These are phyloP conservation scores for Lepidurus arcticus DNA, from an alignment of 1,140 invertebrate genomes.

Conservation along the genomic window DNA sequence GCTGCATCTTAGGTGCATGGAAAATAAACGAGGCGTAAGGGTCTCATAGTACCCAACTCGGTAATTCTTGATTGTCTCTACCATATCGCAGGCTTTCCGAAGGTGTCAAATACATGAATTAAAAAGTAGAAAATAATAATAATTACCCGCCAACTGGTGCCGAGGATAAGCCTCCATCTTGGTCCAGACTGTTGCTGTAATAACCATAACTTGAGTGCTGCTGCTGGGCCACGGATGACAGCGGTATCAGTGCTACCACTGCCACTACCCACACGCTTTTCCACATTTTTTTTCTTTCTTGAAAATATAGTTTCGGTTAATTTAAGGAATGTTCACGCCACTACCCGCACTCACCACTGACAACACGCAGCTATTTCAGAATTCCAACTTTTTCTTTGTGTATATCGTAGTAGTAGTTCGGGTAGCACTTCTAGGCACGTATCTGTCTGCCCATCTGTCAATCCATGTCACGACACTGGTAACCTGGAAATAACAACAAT, in stretches of 20 bases:
- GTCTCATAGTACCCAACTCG: not conserved
- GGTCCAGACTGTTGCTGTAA: constrained; percentile 9
- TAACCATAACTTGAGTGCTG: constrained; percentile 8
- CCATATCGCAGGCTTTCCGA: too few species aligned
- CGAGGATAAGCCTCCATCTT: constrained; percentile 1
- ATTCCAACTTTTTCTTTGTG: not conserved
- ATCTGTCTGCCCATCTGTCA: not conserved
- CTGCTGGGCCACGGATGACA: not conserved
- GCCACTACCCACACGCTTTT: not conserved
- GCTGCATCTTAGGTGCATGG: too few species aligned
- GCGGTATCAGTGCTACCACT: not conserved
- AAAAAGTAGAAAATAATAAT: not conserved
- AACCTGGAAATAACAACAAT: not conserved
- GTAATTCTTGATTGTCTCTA: not conserved
- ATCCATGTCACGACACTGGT: not conserved
- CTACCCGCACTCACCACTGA: not conserved
- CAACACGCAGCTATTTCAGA: not conserved
- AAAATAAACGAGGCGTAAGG: not conserved
- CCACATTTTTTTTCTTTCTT: not conserved
- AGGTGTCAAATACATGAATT: too few species aligned
- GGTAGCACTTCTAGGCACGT: not conserved
- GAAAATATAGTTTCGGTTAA: not conserved
- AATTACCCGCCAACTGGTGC: constrained; percentile 5
- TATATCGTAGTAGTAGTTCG: not conserved
- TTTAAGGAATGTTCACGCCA: not conserved